Base-by-base conservation (phyloP, 92 coral and sea anemone species). In the Montipora capitata region DNA sequence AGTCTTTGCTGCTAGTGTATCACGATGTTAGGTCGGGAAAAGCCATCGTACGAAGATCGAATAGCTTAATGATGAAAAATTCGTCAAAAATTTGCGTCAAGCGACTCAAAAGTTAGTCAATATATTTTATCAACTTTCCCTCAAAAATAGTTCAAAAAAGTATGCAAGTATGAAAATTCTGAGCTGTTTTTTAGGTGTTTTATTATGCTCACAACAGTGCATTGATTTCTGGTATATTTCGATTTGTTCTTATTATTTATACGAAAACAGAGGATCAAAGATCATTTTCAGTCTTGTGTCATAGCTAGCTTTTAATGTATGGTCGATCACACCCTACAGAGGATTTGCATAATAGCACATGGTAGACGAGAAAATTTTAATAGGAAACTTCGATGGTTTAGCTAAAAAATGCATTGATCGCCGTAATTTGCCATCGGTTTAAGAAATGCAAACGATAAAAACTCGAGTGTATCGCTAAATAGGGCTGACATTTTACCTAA, bases 291-390 rank as follows among this genome's bases (percentile, higher is more conserved):
- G 49, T 39, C 45, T 54, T 17, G 10, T 48, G 16, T 8, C 44
- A 67, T 8, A 9, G 85, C 56, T 68, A 68, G 48, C 67, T 52
- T 14, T 68, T 68, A 4, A 4, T 5, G 39, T 7, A 27, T 27
- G 35, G 2, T n/a, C 10, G 77, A 81, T 68, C 85, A 81, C 85
- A 81, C 85, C 85, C 85, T 68, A 41, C 35, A 54, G 4, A 20
- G 12, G 12, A 69, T 81, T 81, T 68, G 56, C 85, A 81, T 72
- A 3, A 45, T 51, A 63, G 67, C 10, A 41, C 66, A 68, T 39
- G 38, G 16, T 40, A 52, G 6, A 12, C 40, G 38, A 45, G 13
- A 66, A 1, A 35, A 44, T 14, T 65, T 49, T 8, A 48, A 8
- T 52, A 13, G 5, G 5, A 66, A 54, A 40, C 54, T 68, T 15